Percentiles rank a stretch among this genome's conserved stretches.
Conservation (phyloP, 2,888 invertebrate genomes). For the Dynastes maya region DNA sequence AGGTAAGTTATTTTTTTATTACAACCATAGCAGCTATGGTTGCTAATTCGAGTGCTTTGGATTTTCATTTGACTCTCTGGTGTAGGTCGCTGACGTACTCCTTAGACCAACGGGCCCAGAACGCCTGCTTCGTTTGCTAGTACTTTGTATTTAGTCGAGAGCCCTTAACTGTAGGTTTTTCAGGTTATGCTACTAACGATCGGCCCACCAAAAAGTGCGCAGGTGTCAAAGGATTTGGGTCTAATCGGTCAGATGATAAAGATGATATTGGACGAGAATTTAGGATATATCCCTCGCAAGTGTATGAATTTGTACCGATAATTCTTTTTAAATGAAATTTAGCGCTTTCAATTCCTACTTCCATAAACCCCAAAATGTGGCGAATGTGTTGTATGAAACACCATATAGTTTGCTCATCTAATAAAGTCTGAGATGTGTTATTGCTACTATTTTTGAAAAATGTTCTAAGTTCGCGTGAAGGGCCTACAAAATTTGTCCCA, state of each 20-base stretch:
- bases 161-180: no score
- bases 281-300: not conserved
- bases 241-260: not conserved
- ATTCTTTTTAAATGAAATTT: not conserved
- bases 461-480: not conserved
- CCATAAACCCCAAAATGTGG: conserved; percentile 1
- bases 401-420: no score
- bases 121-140: no score
- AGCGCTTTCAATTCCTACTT: not conserved
- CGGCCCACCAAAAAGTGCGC: not conserved
- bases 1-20: no score
- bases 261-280: not conserved
- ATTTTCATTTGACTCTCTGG: no score
- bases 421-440: not conserved
- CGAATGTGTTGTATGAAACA: not conserved
- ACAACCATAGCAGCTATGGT: no score
- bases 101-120: no score
- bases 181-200: not conserved
- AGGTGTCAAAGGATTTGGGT: not conserved
- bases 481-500: not conserved
- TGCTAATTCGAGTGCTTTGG: no score
- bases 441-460: not conserved
- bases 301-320: not conserved
- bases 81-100: no score
- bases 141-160: no score